Conservation (phyloP, 2,113 vertebrate genomes). For the Halichoerus grypus region DNA sequence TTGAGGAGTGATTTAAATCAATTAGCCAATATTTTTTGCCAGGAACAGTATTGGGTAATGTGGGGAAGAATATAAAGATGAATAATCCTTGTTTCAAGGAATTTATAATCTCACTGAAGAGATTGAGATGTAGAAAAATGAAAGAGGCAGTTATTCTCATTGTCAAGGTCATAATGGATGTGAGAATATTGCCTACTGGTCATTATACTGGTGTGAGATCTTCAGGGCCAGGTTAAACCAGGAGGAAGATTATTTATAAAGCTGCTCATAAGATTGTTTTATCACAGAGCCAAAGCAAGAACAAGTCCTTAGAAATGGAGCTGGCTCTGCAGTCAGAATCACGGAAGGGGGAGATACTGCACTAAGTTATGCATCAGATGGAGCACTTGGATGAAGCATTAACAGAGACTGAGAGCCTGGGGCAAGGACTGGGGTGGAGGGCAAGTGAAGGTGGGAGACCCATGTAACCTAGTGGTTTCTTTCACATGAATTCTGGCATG, state of each 20-base stretch:
- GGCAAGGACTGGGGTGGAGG: neutral
- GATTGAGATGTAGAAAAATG: neutral
- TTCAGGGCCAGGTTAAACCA: neutral
- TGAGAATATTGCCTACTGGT: neutral
- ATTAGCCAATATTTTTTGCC: conserved; percentile 65
- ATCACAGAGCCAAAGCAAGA: neutral
- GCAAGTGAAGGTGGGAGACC: neutral
- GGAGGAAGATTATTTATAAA: neutral
- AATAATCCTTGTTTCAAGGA: conserved; percentile 63
- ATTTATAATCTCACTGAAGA: conserved; percentile 53
- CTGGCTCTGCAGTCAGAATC: neutral
- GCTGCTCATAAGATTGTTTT: neutral
- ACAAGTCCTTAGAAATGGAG: neutral
- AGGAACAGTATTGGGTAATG: conserved; percentile 40
- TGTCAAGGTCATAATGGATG: neutral
- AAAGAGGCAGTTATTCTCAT: neutral
- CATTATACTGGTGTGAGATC: neutral
- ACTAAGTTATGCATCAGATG: neutral
- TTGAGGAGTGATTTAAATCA: conserved; percentile 67
- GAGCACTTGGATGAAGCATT: neutral
- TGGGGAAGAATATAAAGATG: conserved; percentile 51
- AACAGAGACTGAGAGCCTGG: neutral
- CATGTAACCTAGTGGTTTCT: neutral
- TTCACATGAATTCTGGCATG: neutral
- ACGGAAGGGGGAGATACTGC: neutral